A percentile compares a stretch with the other conserved stretches of the same genome.
Evolutionary conservation across 2,888 invertebrate species (phyloP).

Genomic region (Mesoligia furuncula): DNA sequence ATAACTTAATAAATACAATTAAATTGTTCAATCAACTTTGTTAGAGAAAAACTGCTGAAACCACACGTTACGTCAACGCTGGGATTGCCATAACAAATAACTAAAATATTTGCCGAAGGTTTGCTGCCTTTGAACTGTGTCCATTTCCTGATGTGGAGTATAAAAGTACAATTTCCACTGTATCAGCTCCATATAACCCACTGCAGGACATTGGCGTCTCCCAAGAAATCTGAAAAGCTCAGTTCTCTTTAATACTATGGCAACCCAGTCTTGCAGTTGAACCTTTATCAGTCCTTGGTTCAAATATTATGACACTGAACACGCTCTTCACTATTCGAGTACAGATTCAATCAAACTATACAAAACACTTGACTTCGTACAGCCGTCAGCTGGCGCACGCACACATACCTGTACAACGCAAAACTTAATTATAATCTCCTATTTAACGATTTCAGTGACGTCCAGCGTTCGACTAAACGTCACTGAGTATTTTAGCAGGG

Average conservation of each 20-base stretch:
- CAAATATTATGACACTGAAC: slow-evolving; percentile 52
- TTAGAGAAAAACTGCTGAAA: slow-evolving; percentile 43
- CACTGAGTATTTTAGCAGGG: not conserved
- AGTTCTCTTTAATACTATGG: slow-evolving; percentile 8
- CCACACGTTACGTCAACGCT: slow-evolving; percentile 15
- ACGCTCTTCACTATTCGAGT: slow-evolving; percentile 31
- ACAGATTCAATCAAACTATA: slow-evolving; percentile 29
- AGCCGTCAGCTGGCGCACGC: not conserved
- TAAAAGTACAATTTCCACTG: not conserved
- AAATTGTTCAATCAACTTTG: slow-evolving; percentile 54
- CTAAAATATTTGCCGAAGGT: slow-evolving; percentile 16
- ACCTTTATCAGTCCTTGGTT: slow-evolving; percentile 46
- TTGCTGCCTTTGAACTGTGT: slow-evolving; percentile 19
- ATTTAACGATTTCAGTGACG: not conserved
- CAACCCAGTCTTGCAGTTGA: slow-evolving; percentile 37
- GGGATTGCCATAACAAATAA: slow-evolving; percentile 38
- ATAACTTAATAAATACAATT: slow-evolving; percentile 64
- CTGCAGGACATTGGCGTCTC: slow-evolving; percentile 1
- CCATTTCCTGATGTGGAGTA: slow-evolving; percentile 2
- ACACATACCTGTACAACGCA: not conserved
- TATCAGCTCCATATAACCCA: not conserved
- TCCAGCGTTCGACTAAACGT: not conserved
- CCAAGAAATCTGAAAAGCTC: slow-evolving; percentile 13
- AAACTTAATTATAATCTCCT: not conserved
- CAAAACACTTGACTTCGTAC: slow-evolving; percentile 25